Percentiles rank a stretch among this genome's conserved stretches.
Evolutionary conservation across 2,113 vertebrate genomes (phyloP).

Genomic region (Phasianus colchicus): DNA sequence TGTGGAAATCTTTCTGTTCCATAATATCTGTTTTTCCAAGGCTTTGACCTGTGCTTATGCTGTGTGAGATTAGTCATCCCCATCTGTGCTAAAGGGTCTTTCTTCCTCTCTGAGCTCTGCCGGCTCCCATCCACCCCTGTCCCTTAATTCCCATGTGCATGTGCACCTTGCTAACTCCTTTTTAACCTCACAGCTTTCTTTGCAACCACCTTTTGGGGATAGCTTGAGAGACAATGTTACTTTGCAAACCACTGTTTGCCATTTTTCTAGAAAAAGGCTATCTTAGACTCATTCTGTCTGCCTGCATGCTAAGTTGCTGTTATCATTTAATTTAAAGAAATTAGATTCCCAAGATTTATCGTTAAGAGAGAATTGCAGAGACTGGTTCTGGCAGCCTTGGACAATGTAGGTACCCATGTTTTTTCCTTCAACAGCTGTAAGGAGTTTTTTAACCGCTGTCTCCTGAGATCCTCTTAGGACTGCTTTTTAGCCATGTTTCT

Average conservation of each 20-base stretch:
- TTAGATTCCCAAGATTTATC: not conserved
- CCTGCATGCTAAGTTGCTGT: not conserved
- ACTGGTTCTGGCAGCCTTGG: not conserved
- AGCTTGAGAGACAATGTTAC: not conserved
- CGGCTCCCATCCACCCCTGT: not conserved
- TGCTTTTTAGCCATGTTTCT: not conserved
- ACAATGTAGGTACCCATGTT: not conserved
- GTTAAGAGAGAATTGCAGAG: not conserved
- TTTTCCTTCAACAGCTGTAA: not conserved
- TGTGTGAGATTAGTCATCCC: not conserved
- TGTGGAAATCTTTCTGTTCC: not conserved
- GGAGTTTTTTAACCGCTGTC: not conserved
- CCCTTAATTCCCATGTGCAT: fast-evolving
- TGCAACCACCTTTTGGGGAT: not conserved
- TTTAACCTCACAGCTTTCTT: not conserved
- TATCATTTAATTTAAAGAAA: not conserved
- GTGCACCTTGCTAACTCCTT: not conserved
- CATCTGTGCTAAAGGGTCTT: not conserved
- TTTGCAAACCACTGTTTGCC: not conserved
- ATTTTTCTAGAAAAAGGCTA: not conserved
- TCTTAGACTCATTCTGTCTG: not conserved
- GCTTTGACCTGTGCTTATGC: not conserved
- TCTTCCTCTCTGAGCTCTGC: not conserved
- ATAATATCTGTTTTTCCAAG: not conserved
- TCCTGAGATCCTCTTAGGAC: not conserved